A percentile compares a stretch with the other conserved stretches of the same genome.
Evolutionary conservation across 2,797 vertebrate species (phyloP).

Genomic region (Spinus olivaceus): DNA sequence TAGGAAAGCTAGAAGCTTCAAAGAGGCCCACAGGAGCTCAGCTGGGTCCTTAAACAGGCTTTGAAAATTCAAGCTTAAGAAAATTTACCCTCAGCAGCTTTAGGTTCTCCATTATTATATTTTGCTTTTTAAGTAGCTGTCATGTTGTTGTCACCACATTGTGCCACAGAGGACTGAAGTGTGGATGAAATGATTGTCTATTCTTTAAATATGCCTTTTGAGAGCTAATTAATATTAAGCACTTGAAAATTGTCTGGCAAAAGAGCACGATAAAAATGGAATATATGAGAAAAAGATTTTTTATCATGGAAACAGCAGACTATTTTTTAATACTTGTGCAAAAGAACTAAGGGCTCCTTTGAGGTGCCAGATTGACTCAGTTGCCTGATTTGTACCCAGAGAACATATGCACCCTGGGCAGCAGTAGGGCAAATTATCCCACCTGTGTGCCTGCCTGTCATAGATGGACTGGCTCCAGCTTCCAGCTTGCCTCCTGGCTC

Average conservation of each 20-base stretch:
- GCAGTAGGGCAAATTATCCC: not conserved
- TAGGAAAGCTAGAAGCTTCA: slow-evolving; percentile 27
- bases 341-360: not conserved
- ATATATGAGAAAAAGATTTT: not conserved
- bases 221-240: slow-evolving; percentile 37
- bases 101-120: not conserved
- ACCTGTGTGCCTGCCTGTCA: not conserved
- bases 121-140: slow-evolving; percentile 25
- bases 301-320: not conserved
- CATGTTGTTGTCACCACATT: not conserved
- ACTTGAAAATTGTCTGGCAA: not conserved
- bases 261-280: not conserved
- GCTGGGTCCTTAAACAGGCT: not conserved
- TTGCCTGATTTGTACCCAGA: not conserved
- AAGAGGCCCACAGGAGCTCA: not conserved
- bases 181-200: not conserved
- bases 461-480: not conserved
- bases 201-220: not conserved
- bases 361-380: not conserved
- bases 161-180: not conserved
- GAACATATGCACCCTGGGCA: not conserved
- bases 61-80: slow-evolving; percentile 13
- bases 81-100: not conserved
- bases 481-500: not conserved
- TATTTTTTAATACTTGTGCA: not conserved